Evolutionary conservation across 2,797 vertebrate genomes (phyloP).

Genomic region (Mus minutoides): DNA sequence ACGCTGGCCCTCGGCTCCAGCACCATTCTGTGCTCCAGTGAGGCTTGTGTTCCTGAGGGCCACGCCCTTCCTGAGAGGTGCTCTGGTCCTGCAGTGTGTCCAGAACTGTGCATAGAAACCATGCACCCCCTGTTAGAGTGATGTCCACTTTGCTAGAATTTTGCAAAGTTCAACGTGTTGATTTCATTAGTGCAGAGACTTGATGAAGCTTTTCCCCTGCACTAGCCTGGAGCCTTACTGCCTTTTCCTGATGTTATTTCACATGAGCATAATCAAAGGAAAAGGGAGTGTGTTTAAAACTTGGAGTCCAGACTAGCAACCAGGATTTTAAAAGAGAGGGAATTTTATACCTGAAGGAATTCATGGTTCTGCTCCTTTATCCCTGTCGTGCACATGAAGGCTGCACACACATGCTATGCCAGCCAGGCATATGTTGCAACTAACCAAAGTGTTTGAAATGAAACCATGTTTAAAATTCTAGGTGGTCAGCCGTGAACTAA

Average conservation of each 20-base stretch:
- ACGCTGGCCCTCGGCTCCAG: neutral
- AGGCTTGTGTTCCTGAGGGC: accelerated
- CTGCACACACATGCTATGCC: neutral
- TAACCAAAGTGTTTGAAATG: neutral
- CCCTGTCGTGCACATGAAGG: accelerated
- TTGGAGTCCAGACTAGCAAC: neutral
- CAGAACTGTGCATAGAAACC: neutral
- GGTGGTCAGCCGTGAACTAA: slow-evolving; percentile 81
- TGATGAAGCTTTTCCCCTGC: neutral
- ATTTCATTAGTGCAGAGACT: neutral
- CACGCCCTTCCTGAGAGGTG: neutral
- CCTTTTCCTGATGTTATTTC: neutral
- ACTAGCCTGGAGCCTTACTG: neutral
- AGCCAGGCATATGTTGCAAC: neutral
- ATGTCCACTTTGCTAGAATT: neutral
- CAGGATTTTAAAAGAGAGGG: neutral
- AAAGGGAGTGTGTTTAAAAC: neutral
- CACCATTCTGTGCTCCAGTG: neutral
- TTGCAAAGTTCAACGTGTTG: no score
- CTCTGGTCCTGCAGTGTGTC: neutral
- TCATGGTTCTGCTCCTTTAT: neutral
- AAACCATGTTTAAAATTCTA: slow-evolving; percentile 53
- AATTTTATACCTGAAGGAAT: neutral
- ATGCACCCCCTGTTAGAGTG: neutral
- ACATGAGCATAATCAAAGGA: neutral